Evolutionary conservation across 2,797 vertebrate species (phyloP).

Genomic region (Catamblyrhynchus diadema): DNA sequence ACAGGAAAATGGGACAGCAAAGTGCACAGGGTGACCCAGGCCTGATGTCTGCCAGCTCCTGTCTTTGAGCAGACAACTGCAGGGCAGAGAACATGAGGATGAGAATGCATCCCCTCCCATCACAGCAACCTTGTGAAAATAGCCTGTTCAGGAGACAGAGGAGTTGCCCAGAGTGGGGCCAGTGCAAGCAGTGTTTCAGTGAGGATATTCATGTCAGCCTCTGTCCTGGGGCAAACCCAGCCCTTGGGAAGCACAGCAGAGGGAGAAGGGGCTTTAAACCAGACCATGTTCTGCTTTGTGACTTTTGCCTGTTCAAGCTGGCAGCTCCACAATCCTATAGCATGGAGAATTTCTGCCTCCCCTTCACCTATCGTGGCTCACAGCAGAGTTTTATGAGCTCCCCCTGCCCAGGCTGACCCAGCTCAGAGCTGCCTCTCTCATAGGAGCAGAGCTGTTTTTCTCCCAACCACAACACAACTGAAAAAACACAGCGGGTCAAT

Average conservation of each 20-base stretch:
- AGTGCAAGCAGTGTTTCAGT: neutral
- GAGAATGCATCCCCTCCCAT: neutral
- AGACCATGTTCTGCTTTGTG: neutral
- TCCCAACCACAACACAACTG: conserved; percentile 50
- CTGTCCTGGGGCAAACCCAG: neutral
- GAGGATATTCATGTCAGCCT: fast-evolving
- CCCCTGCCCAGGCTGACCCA: neutral
- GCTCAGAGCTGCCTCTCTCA: neutral
- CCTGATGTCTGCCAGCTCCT: neutral
- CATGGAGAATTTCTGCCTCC: neutral
- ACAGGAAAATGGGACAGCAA: neutral
- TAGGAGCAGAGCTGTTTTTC: neutral
- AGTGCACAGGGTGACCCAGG: neutral
- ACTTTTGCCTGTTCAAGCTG: neutral
- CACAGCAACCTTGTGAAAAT: neutral
- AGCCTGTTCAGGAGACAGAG: neutral
- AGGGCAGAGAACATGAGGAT: neutral
- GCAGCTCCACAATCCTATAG: neutral
- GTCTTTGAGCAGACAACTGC: neutral
- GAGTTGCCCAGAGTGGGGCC: neutral
- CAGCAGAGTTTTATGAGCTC: conserved; percentile 1
- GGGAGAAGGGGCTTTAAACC: neutral
- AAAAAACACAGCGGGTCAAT: conserved; percentile 33
- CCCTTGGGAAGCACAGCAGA: neutral
- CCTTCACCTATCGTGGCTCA: neutral